phyloP scores from a whole-genome alignment of 2,888 invertebrate species.

The Diloba caeruleocephala region DNA sequence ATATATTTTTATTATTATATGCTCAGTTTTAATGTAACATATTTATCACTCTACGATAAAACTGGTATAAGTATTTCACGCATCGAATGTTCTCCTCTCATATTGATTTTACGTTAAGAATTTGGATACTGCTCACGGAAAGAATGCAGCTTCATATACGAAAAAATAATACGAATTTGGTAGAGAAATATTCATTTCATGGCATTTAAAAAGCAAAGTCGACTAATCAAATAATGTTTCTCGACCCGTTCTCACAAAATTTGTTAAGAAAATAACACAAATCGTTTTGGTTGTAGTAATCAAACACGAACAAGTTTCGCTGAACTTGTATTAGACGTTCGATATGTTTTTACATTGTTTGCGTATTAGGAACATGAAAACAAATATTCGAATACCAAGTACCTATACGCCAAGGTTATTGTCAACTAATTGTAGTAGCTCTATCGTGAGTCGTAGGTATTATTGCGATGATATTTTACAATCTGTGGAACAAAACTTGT shows the following conservation, averaged over 20 bases:
- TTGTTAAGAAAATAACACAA: background rate
- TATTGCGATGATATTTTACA: conserved; percentile 40
- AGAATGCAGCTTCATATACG: too few species aligned
- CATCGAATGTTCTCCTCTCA: too few species aligned
- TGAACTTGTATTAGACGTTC: conserved; percentile 8
- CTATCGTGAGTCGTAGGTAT: conserved; percentile 11
- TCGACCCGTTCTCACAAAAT: background rate
- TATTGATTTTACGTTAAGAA: too few species aligned
- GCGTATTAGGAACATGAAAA: conserved; percentile 12
- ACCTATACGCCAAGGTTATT: conserved; percentile 26
- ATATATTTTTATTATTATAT: too few species aligned
- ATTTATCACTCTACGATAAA: too few species aligned
- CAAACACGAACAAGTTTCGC: conserved; percentile 10
- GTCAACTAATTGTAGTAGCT: conserved; percentile 25
- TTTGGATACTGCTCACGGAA: too few species aligned
- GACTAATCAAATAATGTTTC: background rate
- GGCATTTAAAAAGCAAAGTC: background rate
- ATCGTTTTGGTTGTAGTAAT: background rate
- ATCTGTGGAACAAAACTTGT: conserved; percentile 21
- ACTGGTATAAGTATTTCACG: too few species aligned
- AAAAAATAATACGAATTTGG: too few species aligned
- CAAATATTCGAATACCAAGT: conserved; percentile 14
- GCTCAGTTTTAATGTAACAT: too few species aligned
- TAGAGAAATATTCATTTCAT: too few species aligned
- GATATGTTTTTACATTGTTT: too few species aligned